Evolutionary conservation across 2,888 invertebrate species (phyloP), one percentile per base, ranked within the genome.

Genomic region (Antheraea assamensis): DNA sequence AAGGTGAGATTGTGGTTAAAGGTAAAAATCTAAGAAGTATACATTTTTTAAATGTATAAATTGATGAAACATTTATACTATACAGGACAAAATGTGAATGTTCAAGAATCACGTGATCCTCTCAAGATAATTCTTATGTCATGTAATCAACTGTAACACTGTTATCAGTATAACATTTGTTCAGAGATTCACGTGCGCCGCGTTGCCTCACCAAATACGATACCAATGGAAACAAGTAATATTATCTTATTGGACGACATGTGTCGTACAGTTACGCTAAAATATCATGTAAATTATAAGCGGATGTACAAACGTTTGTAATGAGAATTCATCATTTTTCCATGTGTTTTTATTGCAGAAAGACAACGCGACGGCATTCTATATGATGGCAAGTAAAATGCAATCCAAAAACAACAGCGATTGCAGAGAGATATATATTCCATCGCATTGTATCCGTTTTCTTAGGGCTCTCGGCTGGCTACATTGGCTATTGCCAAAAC

Each of bases 181-280:
- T 68, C 35, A 35, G 30, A 35, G 19, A 68, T 35, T n/a, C 35
- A 64, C 31, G 30, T 66, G 66, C 24, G 13, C 13, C 5, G 31
- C 24, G 17, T 64, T 17, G 30, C 27, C 13, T 35, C 68, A 35
- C 31, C 68, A 68, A 64, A 64, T 19, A 8, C 35, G 68, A 35
- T 68, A 35, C n/a, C 21, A 35, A 68, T 68, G 31, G 68, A 21
- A 68, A 68, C 35, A 35, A 68, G 24, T 35, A 35, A 68, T 68
- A 35, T 68, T n/a, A 35, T 35, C n/a, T 68, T 68, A 35, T 35
- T 68, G 68, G 35, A 19, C 35, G 68, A 68, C 68, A 68, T 31
- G 68, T 35, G 68, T n/a, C 68, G 68, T 68, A n/a, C 35, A 68
- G 35, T 68, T 21, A 31, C 31, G n/a, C 68, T 30, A 21, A 64